Base-by-base conservation (phyloP, 1,140 invertebrate species). In the Pentalonia nigronervosa region DNA sequence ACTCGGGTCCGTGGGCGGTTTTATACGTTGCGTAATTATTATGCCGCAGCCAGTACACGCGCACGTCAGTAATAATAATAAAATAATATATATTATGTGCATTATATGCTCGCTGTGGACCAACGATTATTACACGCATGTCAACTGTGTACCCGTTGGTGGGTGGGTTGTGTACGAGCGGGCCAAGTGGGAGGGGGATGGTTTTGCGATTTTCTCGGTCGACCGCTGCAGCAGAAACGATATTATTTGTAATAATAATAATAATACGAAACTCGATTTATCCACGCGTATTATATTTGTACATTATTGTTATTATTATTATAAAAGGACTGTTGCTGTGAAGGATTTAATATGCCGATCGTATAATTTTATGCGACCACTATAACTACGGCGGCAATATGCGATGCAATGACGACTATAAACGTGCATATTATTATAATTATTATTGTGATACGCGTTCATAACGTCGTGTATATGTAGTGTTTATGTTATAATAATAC, bases 61-160 rank as follows among this genome's bases (percentile, higher is more conserved):
- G 84, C 45, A 14, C n/a, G 48, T 36, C 48, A 53, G 34, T 53
- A 89, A 89, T 21, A 56, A 56, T 56, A 89, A 89, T 89, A 89
- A 88, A 76, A 76, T 76, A 76, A 76, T 76, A n/a, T 76, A 76
- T 76, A 76, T 76, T 76, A 34, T 76, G n/a, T 76, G 60, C 60
- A 76, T 76, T 76, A 76, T 56, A n/a, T 34, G 30, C 30, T 76
- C 60, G 14, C n/a, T 17, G 60, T 17, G 60, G 14, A 76, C 60
- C 41, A 4, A 76, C 30, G 30, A 76, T 76, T 76, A 76, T 76
- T 76, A 76, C 60, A 76, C 60, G n/a, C 60, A 76, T 76, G 60
- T 76, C 60, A n/a, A 76, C 60, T 76, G 11, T 4, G 14, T n/a
- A 76, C 60, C 4, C 60, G 60, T 8, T 14, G 60, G n/a, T 34